Evolutionary conservation across 2,797 vertebrate genomes (phyloP), one percentile per base, ranked within the genome.

Genomic region (Rhyacichthys aspro): DNA sequence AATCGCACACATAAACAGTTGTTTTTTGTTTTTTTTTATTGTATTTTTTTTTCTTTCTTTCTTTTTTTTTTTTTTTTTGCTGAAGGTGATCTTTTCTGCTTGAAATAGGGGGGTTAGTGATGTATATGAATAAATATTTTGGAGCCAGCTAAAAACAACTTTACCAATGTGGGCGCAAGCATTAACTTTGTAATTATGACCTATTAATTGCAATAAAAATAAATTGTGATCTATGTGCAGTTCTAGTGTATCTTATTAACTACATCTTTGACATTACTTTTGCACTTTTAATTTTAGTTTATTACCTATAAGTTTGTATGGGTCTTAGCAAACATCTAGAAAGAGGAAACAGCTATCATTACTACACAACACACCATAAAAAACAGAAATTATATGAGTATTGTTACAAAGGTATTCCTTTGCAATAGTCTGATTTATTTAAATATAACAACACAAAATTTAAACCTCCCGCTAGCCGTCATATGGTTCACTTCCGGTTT

Each of bases 151-250:
- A n/a, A n/a, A n/a, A n/a, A n/a, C n/a, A n/a, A n/a, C n/a, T n/a
- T n/a, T n/a, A n/a, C n/a, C n/a, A n/a, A n/a, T n/a, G n/a, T 61
- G 57, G 66, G 75, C 28, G 82, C 85, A 78, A 86, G 88, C 41
- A 45, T 84, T 64, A 77, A 50, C 63, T 83, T 76, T 87, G 85
- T 88, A 86, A 86, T 82, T 86, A 86, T 76, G 68, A 68, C 67
- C 62, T 50, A 23, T 59, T 39, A 47, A 81, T 76, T 70, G 75
- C 66, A 89, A 86, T 89, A 87, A 87, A 86, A 67, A 67, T 54
- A 15, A 42, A 33, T 14, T 11, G 10, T 43, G 19, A 16, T 42
- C 9, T 41, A 56, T 37, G 32, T 57, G 55, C 23, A 19, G 10
- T 12, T 9, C 56, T 61, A 70, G 54, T 72, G 32, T 57, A 44